Base-by-base conservation (phyloP, 30 jellyfish, hydroid and myxozoan genomes). In the Nemopilema nomurai region DNA sequence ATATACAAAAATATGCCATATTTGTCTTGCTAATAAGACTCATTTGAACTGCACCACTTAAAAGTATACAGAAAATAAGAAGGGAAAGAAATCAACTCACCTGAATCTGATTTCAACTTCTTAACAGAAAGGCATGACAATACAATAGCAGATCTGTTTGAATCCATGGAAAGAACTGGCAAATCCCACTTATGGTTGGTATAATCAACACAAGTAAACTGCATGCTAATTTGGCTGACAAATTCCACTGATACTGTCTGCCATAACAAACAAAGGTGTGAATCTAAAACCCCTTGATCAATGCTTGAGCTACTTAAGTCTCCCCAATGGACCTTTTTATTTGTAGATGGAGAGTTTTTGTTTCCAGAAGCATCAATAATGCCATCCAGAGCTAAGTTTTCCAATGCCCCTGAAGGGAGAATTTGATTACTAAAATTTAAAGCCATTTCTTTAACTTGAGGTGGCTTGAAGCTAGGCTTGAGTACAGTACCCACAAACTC, bases 251-350 rank as follows among this genome's bases (percentile, higher is more conserved):
- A 64, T 21, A 83, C 22, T 0, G 77, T 18, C 27, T 69, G 62
- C 92, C 92, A 83, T 0, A 83, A 26, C 8, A 70, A 70, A 30
- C 62, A 74, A 71, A 83, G 33, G 22, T 83, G 83, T 1, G 75
- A 21, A 23, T 83, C 73, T 24, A 83, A 31, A 16, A 76, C 24
- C 62, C 71, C 69, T 41, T 62, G 73, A 26, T 67, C 62, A 19
- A 26, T 13, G 20, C 27, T 62, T 21, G 74, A 73, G 32, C 65
- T 49, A 21, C 67, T 28, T 81, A 79, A 63, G 53, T 71, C 92
- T 52, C 67, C 86, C 85, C 92, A 70, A 0, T 83, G 85, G 27
- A 83, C 85, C 62, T 83, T 83, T 50, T 83, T 83, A 8, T 63
- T 25, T 0, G 64, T 20, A 32, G 50, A 31, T 8, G 63, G 83